Evolutionary conservation across 2,888 invertebrate species (phyloP).

Genomic region (Netelia inedita): DNA sequence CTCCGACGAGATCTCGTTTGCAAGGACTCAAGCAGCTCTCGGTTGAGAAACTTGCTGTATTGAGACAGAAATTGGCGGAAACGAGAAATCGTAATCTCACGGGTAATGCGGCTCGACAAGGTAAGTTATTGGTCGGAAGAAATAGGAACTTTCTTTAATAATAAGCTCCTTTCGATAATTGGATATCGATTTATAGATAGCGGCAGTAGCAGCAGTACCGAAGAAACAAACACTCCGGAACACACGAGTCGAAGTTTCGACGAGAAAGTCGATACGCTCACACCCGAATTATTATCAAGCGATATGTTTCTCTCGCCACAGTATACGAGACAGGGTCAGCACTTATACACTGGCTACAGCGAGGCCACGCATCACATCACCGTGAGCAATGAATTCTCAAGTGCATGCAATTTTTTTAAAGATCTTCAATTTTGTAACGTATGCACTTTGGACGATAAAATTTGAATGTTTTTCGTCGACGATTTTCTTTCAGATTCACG

Average conservation of each 20-base stretch:
- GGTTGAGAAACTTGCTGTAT: conserved; percentile 89
- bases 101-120: conserved; percentile 71
- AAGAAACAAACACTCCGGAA: conserved; percentile 75
- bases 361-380: conserved; percentile 86
- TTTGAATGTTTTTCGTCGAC: conserved; percentile 1
- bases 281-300: conserved; percentile 77
- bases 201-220: conserved; percentile 75
- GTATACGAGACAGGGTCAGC: conserved; percentile 86
- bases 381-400: conserved; percentile 81
- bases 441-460: too few species aligned
- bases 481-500: conserved; percentile 87
- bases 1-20: conserved; percentile 86
- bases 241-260: conserved; percentile 72
- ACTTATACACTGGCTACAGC: conserved; percentile 88
- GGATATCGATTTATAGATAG: conserved; percentile 67
- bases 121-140: conserved; percentile 64
- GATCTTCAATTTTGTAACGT: background rate
- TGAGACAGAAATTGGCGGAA: conserved; percentile 88
- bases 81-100: conserved; percentile 83
- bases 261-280: conserved; percentile 69
- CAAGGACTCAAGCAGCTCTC: conserved; percentile 89
- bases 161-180: background rate
- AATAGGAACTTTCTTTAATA: background rate
- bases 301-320: conserved; percentile 87
- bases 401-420: background rate